A percentile compares a stretch with the other conserved stretches of the same genome.
Conservation (phyloP, 2,797 vertebrate species). For the Galago senegalensis region DNA sequence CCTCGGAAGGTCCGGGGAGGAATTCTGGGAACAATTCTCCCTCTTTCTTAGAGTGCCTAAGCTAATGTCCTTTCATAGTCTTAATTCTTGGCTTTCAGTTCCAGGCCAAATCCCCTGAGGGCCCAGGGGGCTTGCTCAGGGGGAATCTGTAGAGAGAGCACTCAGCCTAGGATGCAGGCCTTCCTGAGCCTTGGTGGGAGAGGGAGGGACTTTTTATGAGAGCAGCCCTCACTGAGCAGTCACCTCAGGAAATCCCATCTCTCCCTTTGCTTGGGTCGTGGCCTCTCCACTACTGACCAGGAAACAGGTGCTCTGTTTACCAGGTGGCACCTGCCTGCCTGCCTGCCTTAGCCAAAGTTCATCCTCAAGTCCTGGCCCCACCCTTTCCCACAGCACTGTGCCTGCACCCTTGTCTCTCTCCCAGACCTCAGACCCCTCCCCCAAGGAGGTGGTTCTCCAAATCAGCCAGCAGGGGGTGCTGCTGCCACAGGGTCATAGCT, state of each 20-base stretch:
- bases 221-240: not conserved
- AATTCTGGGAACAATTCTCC: not conserved
- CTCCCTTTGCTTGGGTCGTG: conserved; percentile 12
- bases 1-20: not conserved
- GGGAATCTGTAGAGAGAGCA: not conserved
- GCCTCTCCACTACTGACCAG: conserved; percentile 56
- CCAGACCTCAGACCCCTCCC: not conserved
- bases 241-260: not conserved
- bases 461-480: conserved; percentile 70
- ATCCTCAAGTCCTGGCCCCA: not conserved
- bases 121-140: not conserved
- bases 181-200: not conserved
- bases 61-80: not conserved
- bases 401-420: too few relatives aligned
- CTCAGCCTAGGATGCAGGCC: not conserved
- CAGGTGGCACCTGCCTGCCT: conserved; percentile 55
- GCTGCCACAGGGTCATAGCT: not conserved
- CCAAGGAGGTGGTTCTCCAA: not conserved
- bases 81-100: not conserved
- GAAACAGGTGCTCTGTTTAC: conserved; percentile 68
- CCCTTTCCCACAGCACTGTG: not conserved
- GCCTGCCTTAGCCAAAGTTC: conserved; percentile 69
- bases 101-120: not conserved
- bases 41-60: not conserved
- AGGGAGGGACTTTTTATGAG: not conserved